phyloP scores from a whole-genome alignment of 1,140 invertebrate species.

The Tribolium madens region DNA sequence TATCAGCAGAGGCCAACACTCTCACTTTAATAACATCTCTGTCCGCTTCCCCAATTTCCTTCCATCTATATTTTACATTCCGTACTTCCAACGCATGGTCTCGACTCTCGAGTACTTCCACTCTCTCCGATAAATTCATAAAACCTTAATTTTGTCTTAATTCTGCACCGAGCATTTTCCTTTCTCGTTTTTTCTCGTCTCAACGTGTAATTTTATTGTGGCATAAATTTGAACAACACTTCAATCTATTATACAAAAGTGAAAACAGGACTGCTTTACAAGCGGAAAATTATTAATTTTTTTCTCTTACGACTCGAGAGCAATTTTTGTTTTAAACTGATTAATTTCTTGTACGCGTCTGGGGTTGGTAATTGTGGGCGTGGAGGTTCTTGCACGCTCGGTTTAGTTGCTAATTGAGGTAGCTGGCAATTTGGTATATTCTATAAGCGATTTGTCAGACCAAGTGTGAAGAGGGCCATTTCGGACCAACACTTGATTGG shows the following conservation, averaged over 20 bases:
- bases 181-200: background rate
- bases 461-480: slow-evolving; percentile 30
- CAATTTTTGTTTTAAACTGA: background rate
- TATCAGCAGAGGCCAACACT: slow-evolving; percentile 19
- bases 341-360: background rate
- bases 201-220: slow-evolving; percentile 17
- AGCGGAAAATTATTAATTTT: background rate
- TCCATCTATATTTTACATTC: slow-evolving; percentile 20
- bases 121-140: slow-evolving; percentile 17
- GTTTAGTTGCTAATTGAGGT: background rate
- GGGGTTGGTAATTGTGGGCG: background rate
- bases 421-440: background rate
- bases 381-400: background rate
- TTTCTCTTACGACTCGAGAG: background rate
- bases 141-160: slow-evolving; percentile 30
- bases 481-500: slow-evolving; percentile 31
- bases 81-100: slow-evolving; percentile 8
- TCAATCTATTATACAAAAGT: background rate
- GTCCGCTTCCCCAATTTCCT: slow-evolving; percentile 18
- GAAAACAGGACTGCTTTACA: background rate
- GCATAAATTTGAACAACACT: slow-evolving; percentile 18
- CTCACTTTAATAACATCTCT: slow-evolving; percentile 11
- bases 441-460: slow-evolving; percentile 11
- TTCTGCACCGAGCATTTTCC: background rate
- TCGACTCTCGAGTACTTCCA: background rate